Base-by-base conservation (phyloP, 1,140 invertebrate species). In the Zaprionus africanus region DNA sequence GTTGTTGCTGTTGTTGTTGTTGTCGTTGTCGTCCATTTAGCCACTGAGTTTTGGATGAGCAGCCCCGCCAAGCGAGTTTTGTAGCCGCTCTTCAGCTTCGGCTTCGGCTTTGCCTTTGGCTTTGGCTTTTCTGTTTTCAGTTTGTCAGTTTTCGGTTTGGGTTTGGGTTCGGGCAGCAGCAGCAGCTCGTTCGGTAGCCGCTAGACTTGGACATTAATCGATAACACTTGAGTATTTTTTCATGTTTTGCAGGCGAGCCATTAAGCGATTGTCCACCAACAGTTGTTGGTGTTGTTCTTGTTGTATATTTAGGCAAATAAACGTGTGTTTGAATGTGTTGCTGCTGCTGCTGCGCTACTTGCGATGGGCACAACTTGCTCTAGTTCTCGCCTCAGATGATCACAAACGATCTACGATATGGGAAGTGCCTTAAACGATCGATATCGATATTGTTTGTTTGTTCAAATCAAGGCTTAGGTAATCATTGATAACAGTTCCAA, bases 161-260 rank as follows among this genome's bases (percentile, higher is more conserved):
- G 19, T 46, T 60, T 64, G 41, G 28, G 46, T 67, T 51, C 38
- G 65, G 65, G 75, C 72, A 90, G 2, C 31, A 31, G 31, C 28
- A 28, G 80, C 84, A 82, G 80, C 82, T 85, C 88, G 87, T 91
- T 87, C 91, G 87, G 91, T 92, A 92, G 91, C 91, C 78, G 91
- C 91, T 91, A 90, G 84, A 92, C 85, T 90, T 91, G 88, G 91
- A 92, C 91, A 92, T 92, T 92, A 92, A 92, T 92, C 91, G 91
- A 92, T 92, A 92, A 92, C 88, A 92, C 91, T 92, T 92, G 91
- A 92, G 91, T 92, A 92, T 92, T 90, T 92, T 92, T 92, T 92
- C 91, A 92, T 92, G 91, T 92, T 91, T 79, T 78, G 78, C 79
- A 92, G 86, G 91, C 91, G 91, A 92, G 88, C 91, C 91, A 92